Conservation (phyloP, 2,113 vertebrate species). For the Lepidothrix coronata region DNA sequence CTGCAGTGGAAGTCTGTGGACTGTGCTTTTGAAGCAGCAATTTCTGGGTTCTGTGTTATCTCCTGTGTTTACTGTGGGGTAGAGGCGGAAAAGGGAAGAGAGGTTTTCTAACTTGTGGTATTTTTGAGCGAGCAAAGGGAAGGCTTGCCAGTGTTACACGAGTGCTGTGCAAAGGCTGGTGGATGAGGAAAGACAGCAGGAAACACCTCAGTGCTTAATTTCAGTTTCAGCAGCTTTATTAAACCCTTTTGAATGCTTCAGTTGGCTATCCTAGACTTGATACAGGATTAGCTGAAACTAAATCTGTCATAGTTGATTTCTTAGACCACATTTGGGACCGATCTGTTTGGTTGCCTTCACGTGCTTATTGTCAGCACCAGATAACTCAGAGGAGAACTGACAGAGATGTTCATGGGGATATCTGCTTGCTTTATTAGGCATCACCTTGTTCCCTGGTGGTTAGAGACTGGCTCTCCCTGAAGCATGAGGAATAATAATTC, state of each 20-base stretch:
- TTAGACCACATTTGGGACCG: neutral
- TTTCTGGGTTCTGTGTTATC: neutral
- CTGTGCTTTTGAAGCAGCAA: neutral
- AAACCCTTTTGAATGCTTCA: neutral
- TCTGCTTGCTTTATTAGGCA: neutral
- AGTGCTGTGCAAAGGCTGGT: neutral
- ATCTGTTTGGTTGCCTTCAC: neutral
- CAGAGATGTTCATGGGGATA: neutral
- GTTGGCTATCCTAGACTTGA: neutral
- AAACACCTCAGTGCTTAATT: neutral
- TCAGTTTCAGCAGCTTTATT: neutral
- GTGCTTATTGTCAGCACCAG: fast-evolving
- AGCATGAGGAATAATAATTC: neutral
- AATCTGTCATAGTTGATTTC: neutral
- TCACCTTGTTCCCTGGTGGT: neutral
- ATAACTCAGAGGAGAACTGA: neutral
- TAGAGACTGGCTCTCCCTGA: neutral
- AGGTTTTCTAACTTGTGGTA: neutral
- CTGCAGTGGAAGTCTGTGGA: neutral
- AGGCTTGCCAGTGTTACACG: neutral
- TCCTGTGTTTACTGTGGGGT: neutral
- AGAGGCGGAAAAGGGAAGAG: neutral
- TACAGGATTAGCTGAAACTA: neutral
- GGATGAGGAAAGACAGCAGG: neutral
- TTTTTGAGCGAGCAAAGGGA: neutral